phyloP scores from a whole-genome alignment of 2,113 vertebrate genomes.

The Erythrocercus mccallii region DNA sequence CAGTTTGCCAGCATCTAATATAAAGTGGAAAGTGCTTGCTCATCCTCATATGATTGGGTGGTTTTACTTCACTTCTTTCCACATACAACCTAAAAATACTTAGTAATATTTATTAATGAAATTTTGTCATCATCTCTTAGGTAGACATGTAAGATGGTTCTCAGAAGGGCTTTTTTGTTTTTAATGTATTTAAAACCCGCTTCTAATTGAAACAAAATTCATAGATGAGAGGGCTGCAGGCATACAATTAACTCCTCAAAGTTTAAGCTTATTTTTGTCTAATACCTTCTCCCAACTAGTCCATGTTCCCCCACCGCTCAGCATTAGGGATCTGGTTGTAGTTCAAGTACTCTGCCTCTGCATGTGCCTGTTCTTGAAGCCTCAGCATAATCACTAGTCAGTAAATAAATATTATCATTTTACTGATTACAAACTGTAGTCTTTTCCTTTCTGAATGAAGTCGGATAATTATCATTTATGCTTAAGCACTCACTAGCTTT shows the following conservation, averaged over 20 bases:
- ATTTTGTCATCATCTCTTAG: neutral
- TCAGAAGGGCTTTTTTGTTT: neutral
- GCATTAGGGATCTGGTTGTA: neutral
- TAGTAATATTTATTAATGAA: neutral
- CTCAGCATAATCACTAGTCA: neutral
- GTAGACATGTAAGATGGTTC: neutral
- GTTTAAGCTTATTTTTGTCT: neutral
- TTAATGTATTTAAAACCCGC: neutral
- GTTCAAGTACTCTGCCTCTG: neutral
- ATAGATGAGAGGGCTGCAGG: neutral
- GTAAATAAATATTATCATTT: neutral
- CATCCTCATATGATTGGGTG: neutral
- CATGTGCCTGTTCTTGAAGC: neutral
- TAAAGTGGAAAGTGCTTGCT: neutral
- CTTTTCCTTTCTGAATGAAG: constrained; percentile 3
- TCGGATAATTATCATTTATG: neutral
- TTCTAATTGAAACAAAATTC: neutral
- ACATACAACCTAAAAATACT: neutral
- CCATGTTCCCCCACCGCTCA: neutral
- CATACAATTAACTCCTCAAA: neutral
- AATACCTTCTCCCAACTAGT: neutral
- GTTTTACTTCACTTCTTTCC: neutral
- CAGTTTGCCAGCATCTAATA: neutral
- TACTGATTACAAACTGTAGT: neutral
- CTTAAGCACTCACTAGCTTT: neutral